Evolutionary conservation across 2,113 vertebrate genomes (phyloP).

Genomic region (Epinephelus cyanopodus): DNA sequence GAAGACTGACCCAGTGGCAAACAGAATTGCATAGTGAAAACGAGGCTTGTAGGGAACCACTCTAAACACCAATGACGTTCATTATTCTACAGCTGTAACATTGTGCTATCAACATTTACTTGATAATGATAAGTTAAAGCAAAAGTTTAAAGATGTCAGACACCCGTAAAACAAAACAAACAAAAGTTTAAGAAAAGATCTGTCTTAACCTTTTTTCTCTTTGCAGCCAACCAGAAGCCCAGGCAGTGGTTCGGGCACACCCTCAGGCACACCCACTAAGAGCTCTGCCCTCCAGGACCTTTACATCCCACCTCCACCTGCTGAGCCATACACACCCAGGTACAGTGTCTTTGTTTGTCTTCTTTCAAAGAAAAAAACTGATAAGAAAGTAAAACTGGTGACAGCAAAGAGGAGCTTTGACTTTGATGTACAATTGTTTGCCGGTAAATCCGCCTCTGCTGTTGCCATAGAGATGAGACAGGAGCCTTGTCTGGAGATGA

Average conservation of each 20-base stretch:
- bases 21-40: too few relatives aligned
- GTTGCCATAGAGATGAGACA: constrained; percentile 91
- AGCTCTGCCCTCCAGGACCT: constrained; percentile 97
- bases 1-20: too few relatives aligned
- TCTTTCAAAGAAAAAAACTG: too few relatives aligned
- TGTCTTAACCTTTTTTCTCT: neutral
- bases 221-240: constrained; percentile 96
- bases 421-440: constrained; percentile 15
- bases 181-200: neutral
- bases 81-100: too few relatives aligned
- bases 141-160: neutral
- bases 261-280: constrained; percentile 95
- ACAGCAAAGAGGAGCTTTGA: constrained; percentile 1
- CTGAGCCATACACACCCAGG: constrained; percentile 96
- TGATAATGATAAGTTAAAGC: too few relatives aligned
- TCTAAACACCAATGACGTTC: too few relatives aligned
- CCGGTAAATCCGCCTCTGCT: constrained; percentile 39
- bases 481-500: constrained; percentile 92
- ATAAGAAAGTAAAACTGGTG: neutral
- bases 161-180: neutral
- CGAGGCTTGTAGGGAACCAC: too few relatives aligned
- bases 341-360: constrained; percentile 62
- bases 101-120: too few relatives aligned
- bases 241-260: constrained; percentile 95
- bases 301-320: constrained; percentile 96